Evolutionary conservation across 2,888 invertebrate species (phyloP), one percentile per base, ranked within the genome.

Genomic region (Strigamia transsilvanica): DNA sequence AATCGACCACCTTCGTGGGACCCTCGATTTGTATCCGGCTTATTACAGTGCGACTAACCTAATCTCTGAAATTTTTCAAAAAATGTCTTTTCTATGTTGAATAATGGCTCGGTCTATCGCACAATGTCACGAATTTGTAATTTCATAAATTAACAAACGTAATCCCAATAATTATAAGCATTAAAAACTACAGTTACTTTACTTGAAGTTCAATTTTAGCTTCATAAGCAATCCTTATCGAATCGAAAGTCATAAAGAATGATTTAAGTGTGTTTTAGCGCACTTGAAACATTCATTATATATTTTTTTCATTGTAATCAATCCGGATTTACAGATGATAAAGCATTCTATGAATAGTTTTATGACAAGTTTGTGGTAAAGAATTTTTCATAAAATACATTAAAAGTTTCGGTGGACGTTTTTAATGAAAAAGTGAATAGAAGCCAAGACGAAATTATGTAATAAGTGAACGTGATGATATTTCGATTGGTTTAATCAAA

Each of bases 401-500:
- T 21, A 66, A 66, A 66, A 66, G 61, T 66, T 66, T 66, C 61
- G 23, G 0, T 23, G 23, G n/a, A 46, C 46, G 46, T 66, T 66
- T 66, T 66, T 66, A 66, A 66, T 66, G 61, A 66, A 66, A 66
- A 66, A 66, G 21, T 23, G 61, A 66, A 66, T 23, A 66, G 23
- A 23, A n/a, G 61, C 61, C 61, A 66, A 66, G 61, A 66, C 9
- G 61, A 66, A 66, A 66, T 66, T 66, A 66, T 66, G 61, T 66
- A 66, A 66, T 66, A 66, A 66, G 23, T 66, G 61, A 21, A 66
- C 61, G 61, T 66, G 61, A 66, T 66, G 61, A 23, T 66, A 66
- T 66, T 66, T 66, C 61, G 61, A 66, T 66, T 66, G 61, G 61
- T 66, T 66, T 66, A 66, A 66, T 66, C 61, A 66, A 66, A 66